phyloP scores from a whole-genome alignment of 2,888 invertebrate species.

The Cyaniris semiargus region DNA sequence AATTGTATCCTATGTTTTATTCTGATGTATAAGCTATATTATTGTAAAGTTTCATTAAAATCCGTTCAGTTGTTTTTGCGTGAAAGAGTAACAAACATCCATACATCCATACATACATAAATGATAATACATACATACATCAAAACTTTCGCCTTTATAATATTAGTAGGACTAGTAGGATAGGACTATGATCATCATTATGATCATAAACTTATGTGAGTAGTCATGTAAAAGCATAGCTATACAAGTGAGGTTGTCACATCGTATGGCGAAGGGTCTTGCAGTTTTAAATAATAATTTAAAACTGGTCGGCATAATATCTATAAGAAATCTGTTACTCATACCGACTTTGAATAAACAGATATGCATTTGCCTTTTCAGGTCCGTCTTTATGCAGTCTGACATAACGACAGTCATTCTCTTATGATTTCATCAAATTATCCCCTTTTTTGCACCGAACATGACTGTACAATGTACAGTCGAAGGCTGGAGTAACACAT shows the following conservation, averaged over 20 bases:
- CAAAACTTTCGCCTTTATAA: no score
- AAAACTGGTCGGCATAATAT: not conserved
- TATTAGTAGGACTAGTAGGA: no score
- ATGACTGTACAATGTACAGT: slow-evolving; percentile 23
- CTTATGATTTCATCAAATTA: slow-evolving; percentile 28
- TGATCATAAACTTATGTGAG: no score
- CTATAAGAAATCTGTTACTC: not conserved
- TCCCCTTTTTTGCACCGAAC: slow-evolving; percentile 21
- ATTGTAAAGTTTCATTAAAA: no score
- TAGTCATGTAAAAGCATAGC: no score
- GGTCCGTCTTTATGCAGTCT: not conserved
- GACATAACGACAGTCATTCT: slow-evolving; percentile 29
- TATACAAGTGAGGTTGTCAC: not conserved
- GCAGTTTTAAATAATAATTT: not conserved
- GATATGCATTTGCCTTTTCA: slow-evolving; percentile 9
- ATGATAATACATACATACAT: no score
- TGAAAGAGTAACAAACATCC: no score
- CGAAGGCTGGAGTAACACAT: not conserved
- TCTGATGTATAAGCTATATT: no score
- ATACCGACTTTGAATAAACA: not conserved
- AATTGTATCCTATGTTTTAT: no score
- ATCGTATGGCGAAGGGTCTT: not conserved
- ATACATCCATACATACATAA: no score
- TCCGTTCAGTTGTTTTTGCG: no score
- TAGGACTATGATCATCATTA: no score